Evolutionary conservation across 2,888 invertebrate genomes (phyloP).

Genomic region (Limulus polyphemus): DNA sequence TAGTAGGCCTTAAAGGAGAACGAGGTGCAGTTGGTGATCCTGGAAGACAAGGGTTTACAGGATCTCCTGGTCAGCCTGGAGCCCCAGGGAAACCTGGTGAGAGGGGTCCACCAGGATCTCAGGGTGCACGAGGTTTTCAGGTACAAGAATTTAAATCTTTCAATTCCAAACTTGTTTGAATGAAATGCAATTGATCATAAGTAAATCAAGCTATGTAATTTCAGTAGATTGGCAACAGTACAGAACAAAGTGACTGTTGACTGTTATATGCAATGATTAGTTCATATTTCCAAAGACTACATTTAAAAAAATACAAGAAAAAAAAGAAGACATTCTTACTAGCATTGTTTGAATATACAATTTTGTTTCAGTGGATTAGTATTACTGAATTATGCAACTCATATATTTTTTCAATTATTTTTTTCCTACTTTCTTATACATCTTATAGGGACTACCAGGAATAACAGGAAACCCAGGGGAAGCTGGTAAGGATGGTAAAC

Average conservation of each 20-base stretch:
- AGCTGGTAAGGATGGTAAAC: slow-evolving; percentile 65
- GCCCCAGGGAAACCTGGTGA: slow-evolving; percentile 51
- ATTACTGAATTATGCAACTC: too few species aligned
- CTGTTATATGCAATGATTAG: too few species aligned
- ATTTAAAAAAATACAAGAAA: too few species aligned
- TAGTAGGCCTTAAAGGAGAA: slow-evolving; percentile 41
- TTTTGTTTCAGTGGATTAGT: too few species aligned
- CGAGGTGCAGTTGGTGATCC: slow-evolving; percentile 62
- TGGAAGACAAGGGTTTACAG: slow-evolving; percentile 48
- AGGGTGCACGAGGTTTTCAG: slow-evolving; percentile 67
- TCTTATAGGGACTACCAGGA: slow-evolving; percentile 54
- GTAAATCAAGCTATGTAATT: too few species aligned
- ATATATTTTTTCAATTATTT: too few species aligned
- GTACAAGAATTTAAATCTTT: slow-evolving; percentile 37
- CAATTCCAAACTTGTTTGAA: not conserved
- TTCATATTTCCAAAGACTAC: too few species aligned
- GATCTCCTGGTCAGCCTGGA: slow-evolving; percentile 34
- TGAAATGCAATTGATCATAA: too few species aligned
- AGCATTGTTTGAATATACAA: too few species aligned
- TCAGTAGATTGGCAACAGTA: too few species aligned
- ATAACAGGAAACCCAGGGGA: slow-evolving; percentile 55
- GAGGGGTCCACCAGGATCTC: slow-evolving; percentile 58
- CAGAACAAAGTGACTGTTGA: too few species aligned
- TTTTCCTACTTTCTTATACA: not conserved
- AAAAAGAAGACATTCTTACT: too few species aligned